Base-by-base conservation (phyloP, 2,797 vertebrate species). In the Xiphophorus birchmanni region DNA sequence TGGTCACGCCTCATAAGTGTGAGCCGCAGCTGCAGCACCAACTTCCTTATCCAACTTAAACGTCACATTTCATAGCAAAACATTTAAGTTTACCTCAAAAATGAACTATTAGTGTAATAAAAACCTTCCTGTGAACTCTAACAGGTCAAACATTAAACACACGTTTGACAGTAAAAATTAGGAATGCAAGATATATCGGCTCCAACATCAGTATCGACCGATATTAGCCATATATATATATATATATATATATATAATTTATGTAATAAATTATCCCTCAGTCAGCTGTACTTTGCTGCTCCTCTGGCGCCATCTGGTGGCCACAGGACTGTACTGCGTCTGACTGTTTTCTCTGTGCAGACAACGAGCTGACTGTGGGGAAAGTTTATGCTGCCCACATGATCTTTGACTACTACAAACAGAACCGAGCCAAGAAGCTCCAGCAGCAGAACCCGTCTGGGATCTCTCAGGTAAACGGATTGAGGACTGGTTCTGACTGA, bases 331-430 rank as follows among this genome's bases (percentile, higher is more conserved):
- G n/a, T 82, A 78, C 32, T 45, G 52, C 52, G 8, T 45, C 29
- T 80, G 21, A 5, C 29, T 2, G 63, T 32, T 29, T 29, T 44
- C 35, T 75, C 73, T 80, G 73, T 80, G 6, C 79, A 99, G 98
- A 98, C 1, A 97, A 98, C 11, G 99, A 99, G 93, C 95, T 99
- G 95, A 99, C 99, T 0, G 99, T 99, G 84, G 99, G 99, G 76
- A 99, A 99, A 74, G 98, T 99, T 73, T 99, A 99, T 0, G 99
- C 99, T 0, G 99, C 99, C 0, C 95, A 97, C 40, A 99, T 99
- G 99, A 99, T 99, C 91, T 99, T 98, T 4, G 98, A 99, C 94
- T 99, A 97, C 95, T 99, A 99, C 93, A 99, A 99, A 87, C 97
- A 98, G 93, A 99, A 97, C 75, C 97, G 97, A 75, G 97, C 95